These are phyloP conservation scores for Zophobas atratus DNA, from an alignment of 1,140 invertebrate species.

Conservation along the genomic window DNA sequence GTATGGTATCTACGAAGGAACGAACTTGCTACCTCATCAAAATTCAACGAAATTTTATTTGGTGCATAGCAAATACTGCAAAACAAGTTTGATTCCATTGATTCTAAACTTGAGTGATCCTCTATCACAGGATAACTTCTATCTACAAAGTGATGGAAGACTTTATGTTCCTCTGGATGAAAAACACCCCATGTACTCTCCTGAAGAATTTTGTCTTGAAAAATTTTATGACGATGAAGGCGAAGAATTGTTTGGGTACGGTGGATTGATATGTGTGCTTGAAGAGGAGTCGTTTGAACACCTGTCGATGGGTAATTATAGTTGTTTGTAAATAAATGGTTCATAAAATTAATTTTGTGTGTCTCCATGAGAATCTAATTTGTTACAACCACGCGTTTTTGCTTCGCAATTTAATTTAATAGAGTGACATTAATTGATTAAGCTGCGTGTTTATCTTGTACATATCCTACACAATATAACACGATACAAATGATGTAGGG, in stretches of 20 bases:
- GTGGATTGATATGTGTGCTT: too few species aligned
- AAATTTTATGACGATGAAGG: not conserved
- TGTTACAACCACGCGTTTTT: not conserved
- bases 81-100: conserved; percentile 5
- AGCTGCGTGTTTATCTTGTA: conserved; percentile 1
- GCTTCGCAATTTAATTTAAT: not conserved
- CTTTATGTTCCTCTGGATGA: conserved; percentile 19
- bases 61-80: not conserved
- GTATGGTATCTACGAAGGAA: conserved; percentile 9
- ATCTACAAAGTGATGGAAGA: conserved; percentile 4
- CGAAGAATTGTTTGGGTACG: not conserved
- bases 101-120: conserved; percentile 6
- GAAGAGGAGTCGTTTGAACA: too few species aligned
- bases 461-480: not conserved
- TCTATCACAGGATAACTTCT: conserved; percentile 15
- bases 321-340: too few species aligned
- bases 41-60: not conserved
- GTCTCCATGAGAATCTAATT: not conserved
- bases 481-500: not conserved
- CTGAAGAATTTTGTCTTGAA: conserved; percentile 27
- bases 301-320: too few species aligned
- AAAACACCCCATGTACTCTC: not conserved
- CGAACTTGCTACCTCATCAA: not conserved
- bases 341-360: not conserved
- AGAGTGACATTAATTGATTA: conserved; percentile 9